A percentile compares a stretch with the other conserved stretches of the same genome.
These are phyloP conservation scores for Diadumene lineata DNA, from an alignment of 92 coral and sea anemone genomes.

Conservation along the genomic window DNA sequence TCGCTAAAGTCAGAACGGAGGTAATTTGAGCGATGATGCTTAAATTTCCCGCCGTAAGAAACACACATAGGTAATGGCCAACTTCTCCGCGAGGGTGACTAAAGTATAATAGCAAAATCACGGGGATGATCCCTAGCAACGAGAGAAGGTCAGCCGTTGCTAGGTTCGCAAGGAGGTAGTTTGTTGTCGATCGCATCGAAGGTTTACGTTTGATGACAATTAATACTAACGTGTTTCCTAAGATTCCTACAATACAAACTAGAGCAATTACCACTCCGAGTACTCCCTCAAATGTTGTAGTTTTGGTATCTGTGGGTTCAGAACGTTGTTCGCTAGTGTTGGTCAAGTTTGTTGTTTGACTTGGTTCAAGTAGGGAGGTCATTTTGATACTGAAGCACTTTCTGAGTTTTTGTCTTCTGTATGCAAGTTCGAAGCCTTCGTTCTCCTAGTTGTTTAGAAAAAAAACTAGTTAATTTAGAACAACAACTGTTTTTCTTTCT, in stretches of 20 bases:
- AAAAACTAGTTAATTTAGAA: no score
- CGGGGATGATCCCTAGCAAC: conserved; percentile 8
- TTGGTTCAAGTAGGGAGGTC: no score
- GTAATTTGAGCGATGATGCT: conserved; percentile 5
- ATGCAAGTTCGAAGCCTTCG: no score
- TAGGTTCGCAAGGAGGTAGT: conserved; percentile 28
- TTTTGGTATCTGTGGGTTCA: background rate
- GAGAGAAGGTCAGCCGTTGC: conserved; percentile 22
- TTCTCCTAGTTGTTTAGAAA: no score
- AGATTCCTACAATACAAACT: background rate
- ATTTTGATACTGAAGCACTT: background rate
- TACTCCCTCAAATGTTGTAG: background rate
- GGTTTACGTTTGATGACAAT: conserved; percentile 22
- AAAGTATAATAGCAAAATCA: background rate
- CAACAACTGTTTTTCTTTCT: no score
- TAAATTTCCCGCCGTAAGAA: conserved; percentile 40
- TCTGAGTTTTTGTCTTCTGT: background rate
- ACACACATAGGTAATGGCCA: conserved; percentile 32
- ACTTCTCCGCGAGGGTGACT: background rate
- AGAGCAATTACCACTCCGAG: conserved; percentile 5
- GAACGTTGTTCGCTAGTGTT: no score
- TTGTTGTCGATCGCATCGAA: conserved; percentile 30
- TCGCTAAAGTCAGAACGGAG: conserved; percentile 29
- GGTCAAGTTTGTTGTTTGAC: no score
- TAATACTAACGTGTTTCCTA: conserved; percentile 22